Conservation (phyloP, 2,797 vertebrate genomes). For the Calcarius lapponicus region DNA sequence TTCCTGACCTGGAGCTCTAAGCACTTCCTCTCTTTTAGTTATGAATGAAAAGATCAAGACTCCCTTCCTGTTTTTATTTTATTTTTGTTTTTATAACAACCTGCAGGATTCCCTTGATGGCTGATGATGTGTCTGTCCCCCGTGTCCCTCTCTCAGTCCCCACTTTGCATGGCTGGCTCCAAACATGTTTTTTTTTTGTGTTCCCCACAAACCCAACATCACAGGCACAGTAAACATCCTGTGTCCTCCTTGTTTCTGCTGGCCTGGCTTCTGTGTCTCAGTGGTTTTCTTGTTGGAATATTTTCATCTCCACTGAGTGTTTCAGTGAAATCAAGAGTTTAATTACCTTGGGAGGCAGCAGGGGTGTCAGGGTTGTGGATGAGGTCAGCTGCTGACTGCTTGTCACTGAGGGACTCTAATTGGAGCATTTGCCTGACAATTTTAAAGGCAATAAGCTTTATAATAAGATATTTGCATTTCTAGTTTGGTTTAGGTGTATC, state of each 20-base stretch:
- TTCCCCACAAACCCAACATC: neutral
- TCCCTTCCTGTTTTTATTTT: neutral
- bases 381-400: neutral
- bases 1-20: neutral
- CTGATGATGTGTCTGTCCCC: neutral
- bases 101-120: neutral
- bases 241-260: neutral
- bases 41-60: neutral
- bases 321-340: neutral
- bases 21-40: neutral
- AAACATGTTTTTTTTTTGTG: neutral
- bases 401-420: neutral
- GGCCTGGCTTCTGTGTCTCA: neutral
- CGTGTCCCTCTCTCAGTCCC: fast-evolving
- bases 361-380: neutral
- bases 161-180: neutral
- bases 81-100: neutral
- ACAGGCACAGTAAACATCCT: neutral
- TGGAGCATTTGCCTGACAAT: neutral
- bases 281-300: neutral
- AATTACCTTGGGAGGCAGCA: neutral
- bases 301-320: neutral
- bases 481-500: neutral
- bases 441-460: neutral
- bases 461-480: neutral